Conservation (phyloP, 2,113 vertebrate species). For the Perca flavescens region DNA sequence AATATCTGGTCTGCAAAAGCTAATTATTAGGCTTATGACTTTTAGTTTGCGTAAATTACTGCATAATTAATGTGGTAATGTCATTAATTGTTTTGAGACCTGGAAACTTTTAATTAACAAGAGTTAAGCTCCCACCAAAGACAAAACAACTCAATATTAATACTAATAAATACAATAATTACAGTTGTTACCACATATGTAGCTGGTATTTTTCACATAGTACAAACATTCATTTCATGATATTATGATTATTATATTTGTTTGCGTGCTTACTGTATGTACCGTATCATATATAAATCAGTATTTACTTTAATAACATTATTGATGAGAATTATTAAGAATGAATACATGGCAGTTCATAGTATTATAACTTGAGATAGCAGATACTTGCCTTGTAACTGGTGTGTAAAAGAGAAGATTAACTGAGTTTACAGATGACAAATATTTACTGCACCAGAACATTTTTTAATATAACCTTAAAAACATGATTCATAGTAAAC, state of each 20-base stretch:
- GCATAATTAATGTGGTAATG: not conserved
- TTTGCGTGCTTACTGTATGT: not conserved
- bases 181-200: not conserved
- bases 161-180: not conserved
- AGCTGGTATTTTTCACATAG: not conserved
- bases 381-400: not conserved
- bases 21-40: not conserved
- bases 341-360: not conserved
- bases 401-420: not conserved
- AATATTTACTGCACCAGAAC: not conserved
- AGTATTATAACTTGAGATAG: not conserved
- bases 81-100: not conserved
- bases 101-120: conserved; percentile 7
- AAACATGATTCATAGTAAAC: not conserved
- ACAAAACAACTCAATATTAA: not conserved
- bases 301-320: not conserved
- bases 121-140: not conserved
- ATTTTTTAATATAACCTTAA: not conserved
- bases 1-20: not conserved
- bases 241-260: not conserved
- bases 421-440: not conserved
- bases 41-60: not conserved
- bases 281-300: no score
- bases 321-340: not conserved
- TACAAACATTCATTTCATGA: not conserved